Evolutionary conservation across 2,113 vertebrate species (phyloP), one percentile per base, ranked within the genome.

Genomic region (Zonotrichia leucophrys): DNA sequence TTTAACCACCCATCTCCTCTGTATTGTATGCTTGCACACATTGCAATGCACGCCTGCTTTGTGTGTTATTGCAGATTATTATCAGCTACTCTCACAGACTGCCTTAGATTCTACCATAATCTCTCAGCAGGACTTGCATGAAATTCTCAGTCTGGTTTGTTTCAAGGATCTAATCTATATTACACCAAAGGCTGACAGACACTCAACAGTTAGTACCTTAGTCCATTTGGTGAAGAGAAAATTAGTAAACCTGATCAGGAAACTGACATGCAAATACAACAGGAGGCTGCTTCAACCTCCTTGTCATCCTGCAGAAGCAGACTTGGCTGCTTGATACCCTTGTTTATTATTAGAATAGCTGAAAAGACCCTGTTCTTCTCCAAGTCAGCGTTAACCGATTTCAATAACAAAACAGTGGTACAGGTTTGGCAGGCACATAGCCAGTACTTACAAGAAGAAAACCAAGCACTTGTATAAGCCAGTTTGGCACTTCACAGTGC

Each of bases 41-140:
- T 4, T 58, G 59, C 59, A 81, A 25, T 12, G 49, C 55, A 15
- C 0, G 5, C 33, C 10, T 56, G 55, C 7, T 0, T 8, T n/a
- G 49, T 33, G 37, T 44, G 18, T 25, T 73, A 53, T 4, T 70
- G 59, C n/a, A 83, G 75, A 47, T 41, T 92, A 10, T 72, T 27
- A 53, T 10, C 69, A 30, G 10, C 35, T 44, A 22, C 55, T 73
- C 70, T 53, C 63, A 53, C 24, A 42, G 49, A 35, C 11, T 49
- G 69, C 64, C 47, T 90, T 56, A 74, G 47, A 37, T 47, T 89
- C 59, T 68, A 44, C 69, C n/a, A 9, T 31, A 4, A 64, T 64
- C 60, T 89, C 85, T 67, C 80, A 83, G 52, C 30, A 83, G 42
- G 59, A 78, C 21, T 42, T 67, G 60, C 22, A 52, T 46, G 56